Evolutionary conservation across 2,888 invertebrate genomes (phyloP), one percentile per base, ranked within the genome.

Genomic region (Bunonema sp.): DNA sequence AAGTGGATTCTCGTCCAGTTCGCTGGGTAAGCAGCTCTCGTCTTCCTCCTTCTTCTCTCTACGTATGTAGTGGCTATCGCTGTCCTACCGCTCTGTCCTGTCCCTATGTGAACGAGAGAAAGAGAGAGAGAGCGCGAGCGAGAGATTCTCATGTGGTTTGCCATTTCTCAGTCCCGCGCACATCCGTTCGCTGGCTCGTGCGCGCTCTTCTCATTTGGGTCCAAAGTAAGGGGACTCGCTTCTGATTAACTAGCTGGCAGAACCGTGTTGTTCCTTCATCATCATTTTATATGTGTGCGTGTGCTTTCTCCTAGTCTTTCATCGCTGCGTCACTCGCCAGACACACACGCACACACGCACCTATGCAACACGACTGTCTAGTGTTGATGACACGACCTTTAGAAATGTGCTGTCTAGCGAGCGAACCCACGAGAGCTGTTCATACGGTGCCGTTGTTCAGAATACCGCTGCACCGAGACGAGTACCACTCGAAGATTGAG

Each of bases 1-100:
- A 58, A 63, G 23, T 65, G 64, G 62, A 66, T 66, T 64, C 43
- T 67, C n/a, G 54, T 61, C 21, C 66, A 66, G 37, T 67, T 49
- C 38, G 57, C 65, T n/a, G 62, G 54, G 66, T 66, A 51, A 46
- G 57, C 26, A 26, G 12, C 12, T 26, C 12, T 26, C 26, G 8
- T 7, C 8, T 8, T 12, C 26, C 12, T 8, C 26, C 26, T 26
- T 26, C 26, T 26, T 26, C 12, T 26, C 12, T 26, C 35, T 26
- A 21, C 20, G 35, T 19, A 4, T 26, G 32, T 26, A 19, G 18
- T 18, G 35, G 26, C 15, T n/a, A n/a, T 24, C 21, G 18, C n/a
- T 24, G 5, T 15, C 21, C 19, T 4, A 2, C 1, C n/a, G 4
- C 4, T 24, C 2, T 21, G n/a, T n/a, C n/a, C n/a, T n/a, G n/a